These are phyloP conservation scores for Cardiocondyla obscurior DNA, from an alignment of 1,140 invertebrate genomes.

Conservation along the genomic window DNA sequence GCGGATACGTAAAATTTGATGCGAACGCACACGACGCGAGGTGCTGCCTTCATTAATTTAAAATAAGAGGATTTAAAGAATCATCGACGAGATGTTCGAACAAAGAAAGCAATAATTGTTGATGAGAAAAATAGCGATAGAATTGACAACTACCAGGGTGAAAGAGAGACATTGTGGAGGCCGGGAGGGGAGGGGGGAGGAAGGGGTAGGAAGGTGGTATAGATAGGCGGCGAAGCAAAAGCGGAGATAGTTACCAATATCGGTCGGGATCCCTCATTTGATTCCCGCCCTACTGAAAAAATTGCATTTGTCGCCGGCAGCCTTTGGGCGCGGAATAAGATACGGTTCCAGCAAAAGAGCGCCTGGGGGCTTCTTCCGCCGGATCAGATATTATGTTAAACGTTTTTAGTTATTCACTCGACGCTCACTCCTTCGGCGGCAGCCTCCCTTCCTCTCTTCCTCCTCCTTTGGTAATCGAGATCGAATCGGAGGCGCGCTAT, in stretches of 20 bases:
- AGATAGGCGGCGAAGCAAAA: conserved; percentile 64
- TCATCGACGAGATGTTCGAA: neutral
- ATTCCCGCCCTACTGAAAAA: conserved; percentile 68
- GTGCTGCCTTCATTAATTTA: neutral
- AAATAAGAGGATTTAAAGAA: neutral
- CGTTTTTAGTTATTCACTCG: conserved; percentile 79
- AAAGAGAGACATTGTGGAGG: neutral
- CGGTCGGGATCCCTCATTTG: conserved; percentile 76
- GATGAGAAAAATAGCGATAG: conserved; percentile 8
- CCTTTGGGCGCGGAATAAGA: conserved; percentile 70
- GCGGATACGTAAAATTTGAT: neutral
- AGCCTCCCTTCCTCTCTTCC: neutral
- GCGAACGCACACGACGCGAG: neutral
- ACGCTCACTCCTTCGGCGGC: conserved; percentile 55
- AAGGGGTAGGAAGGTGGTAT: conserved; percentile 17
- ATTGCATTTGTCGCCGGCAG: conserved; percentile 76
- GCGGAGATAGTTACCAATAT: conserved; percentile 72
- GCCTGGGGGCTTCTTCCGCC: conserved; percentile 70
- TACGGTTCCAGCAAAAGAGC: conserved; percentile 66
- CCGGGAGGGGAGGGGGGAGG: neutral
- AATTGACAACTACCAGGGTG: conserved; percentile 16
- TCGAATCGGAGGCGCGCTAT: conserved; percentile 66
- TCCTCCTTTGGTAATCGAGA: conserved; percentile 73
- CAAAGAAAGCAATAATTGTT: conserved; percentile 19
- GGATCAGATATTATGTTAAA: conserved; percentile 80